phyloP scores from a whole-genome alignment of 2,113 vertebrate genomes.

The Caranx melampygus region DNA sequence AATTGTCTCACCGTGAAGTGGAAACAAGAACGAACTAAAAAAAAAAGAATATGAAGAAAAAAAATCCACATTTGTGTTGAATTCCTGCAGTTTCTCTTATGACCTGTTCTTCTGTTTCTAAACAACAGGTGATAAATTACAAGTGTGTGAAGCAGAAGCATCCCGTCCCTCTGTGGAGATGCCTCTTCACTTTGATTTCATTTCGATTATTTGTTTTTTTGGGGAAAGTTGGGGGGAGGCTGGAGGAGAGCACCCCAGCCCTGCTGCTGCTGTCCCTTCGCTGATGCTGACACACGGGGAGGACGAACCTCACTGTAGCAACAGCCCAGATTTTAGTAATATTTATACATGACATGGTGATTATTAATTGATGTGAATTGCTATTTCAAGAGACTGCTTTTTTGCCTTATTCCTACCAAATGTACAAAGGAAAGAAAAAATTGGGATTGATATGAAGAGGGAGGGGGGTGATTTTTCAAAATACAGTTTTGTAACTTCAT shows the following conservation, averaged over 20 bases:
- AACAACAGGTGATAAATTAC: slow-evolving; percentile 34
- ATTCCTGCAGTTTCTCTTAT: slow-evolving; percentile 16
- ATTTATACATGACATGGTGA: slow-evolving; percentile 79
- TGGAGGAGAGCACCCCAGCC: slow-evolving; percentile 26
- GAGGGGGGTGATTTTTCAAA: slow-evolving; percentile 68
- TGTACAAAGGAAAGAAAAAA: slow-evolving; percentile 74
- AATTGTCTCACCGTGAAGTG: slow-evolving; percentile 49
- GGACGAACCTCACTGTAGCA: slow-evolving; percentile 75
- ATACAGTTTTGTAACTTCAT: slow-evolving; percentile 84
- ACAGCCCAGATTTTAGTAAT: slow-evolving; percentile 77
- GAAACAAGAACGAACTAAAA: slow-evolving; percentile 38
- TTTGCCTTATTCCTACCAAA: slow-evolving; percentile 86
- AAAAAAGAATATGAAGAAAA: background rate
- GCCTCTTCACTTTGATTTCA: background rate
- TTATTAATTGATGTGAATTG: slow-evolving; percentile 76
- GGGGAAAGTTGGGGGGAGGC: background rate
- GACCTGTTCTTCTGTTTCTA: slow-evolving; percentile 31
- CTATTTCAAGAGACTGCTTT: slow-evolving; percentile 75
- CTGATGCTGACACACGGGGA: slow-evolving; percentile 13
- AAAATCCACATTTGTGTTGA: background rate
- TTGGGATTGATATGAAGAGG: slow-evolving; percentile 12
- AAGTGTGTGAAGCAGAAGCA: slow-evolving; percentile 7
- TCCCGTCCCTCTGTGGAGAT: slow-evolving; percentile 32
- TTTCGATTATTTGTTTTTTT: background rate
- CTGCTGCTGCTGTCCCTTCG: slow-evolving; percentile 14